These are phyloP conservation scores for Volucella inanis DNA, from an alignment of 2,888 invertebrate species.

Conservation along the genomic window DNA sequence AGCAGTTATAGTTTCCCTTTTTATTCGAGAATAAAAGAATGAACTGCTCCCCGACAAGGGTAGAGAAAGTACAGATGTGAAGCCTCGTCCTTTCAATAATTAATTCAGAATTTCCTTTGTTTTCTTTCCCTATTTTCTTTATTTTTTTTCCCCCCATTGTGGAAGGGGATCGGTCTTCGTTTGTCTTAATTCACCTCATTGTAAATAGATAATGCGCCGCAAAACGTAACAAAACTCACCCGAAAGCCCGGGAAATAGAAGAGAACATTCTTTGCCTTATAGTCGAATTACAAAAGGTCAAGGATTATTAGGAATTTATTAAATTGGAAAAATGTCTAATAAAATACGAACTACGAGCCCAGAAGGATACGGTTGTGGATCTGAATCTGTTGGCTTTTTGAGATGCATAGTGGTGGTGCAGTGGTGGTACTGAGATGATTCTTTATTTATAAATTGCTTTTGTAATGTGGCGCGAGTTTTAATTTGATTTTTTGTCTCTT, in stretches of 20 bases:
- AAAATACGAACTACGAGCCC: no score
- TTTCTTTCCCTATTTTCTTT: constrained; percentile 4
- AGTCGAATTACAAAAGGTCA: constrained; percentile 11
- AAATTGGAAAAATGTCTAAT: constrained; percentile 1
- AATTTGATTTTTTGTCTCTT: constrained; percentile 40
- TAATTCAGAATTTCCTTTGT: constrained; percentile 40
- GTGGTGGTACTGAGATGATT: neutral
- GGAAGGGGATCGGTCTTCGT: no score
- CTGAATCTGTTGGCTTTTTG: neutral
- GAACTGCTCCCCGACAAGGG: neutral
- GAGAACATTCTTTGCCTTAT: constrained; percentile 21
- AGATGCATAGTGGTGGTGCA: neutral
- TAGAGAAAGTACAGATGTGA: no score
- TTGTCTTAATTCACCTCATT: constrained; percentile 1
- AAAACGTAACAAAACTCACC: neutral
- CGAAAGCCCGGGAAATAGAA: neutral
- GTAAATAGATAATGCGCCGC: constrained; percentile 22
- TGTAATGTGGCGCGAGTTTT: constrained; percentile 61
- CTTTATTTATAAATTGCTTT: constrained; percentile 60
- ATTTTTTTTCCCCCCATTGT: no score
- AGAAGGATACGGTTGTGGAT: neutral
- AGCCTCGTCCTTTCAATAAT: constrained; percentile 36
- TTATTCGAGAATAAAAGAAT: constrained; percentile 11
- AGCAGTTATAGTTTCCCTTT: neutral
- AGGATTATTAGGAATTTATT: constrained; percentile 54